A percentile compares a stretch with the other conserved stretches of the same genome.
phyloP scores from a whole-genome alignment of 2,888 invertebrate species.

The Habrosyne pyritoides region DNA sequence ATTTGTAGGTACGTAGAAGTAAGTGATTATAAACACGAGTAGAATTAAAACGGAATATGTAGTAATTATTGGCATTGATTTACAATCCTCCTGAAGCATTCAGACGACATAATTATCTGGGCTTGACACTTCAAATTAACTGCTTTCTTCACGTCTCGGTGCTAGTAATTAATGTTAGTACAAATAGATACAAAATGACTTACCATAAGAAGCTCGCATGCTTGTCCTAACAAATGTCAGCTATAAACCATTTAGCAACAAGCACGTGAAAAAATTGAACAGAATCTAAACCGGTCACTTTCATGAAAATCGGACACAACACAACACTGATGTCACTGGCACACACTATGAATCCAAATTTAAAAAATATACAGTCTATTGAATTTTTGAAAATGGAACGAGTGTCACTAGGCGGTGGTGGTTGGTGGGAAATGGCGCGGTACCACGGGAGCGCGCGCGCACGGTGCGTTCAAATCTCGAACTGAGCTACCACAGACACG shows the following conservation, averaged over 20 bases:
- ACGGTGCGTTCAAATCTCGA: constrained; percentile 67
- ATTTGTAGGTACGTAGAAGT: no score
- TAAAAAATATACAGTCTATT: constrained; percentile 22
- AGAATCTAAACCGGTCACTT: not conserved
- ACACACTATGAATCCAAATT: constrained; percentile 33
- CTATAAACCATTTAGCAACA: not conserved
- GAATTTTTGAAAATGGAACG: constrained; percentile 39
- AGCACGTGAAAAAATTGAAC: not conserved
- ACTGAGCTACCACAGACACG: constrained; percentile 69
- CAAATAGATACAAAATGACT: constrained; percentile 1
- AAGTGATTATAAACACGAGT: not conserved
- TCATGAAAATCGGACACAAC: constrained; percentile 4
- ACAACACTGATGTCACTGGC: constrained; percentile 22
- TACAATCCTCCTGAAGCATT: not conserved
- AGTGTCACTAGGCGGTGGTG: constrained; percentile 20
- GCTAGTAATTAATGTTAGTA: not conserved
- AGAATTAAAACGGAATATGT: not conserved
- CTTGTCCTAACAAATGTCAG: constrained; percentile 1
- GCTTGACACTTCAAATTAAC: not conserved
- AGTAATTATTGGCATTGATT: not conserved
- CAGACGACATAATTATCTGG: not conserved
- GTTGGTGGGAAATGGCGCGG: constrained; percentile 50
- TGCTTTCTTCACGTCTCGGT: not conserved
- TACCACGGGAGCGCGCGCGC: constrained; percentile 66
- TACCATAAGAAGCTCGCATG: constrained; percentile 5